Conservation (phyloP, 2,888 invertebrate species). For the Cryptosula pallasiana region DNA sequence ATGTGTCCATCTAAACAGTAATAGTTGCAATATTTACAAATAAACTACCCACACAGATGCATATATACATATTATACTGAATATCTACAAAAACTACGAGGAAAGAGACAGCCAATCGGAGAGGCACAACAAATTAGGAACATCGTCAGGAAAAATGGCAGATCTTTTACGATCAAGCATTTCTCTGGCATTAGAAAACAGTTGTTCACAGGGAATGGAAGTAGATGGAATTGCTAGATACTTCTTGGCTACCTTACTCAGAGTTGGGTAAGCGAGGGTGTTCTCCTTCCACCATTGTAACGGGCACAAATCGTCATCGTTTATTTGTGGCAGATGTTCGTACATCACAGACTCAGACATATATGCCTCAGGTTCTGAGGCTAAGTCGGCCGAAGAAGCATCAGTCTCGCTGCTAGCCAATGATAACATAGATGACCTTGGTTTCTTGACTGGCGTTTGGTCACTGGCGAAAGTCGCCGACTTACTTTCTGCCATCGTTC, state of each 20-base stretch:
- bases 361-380: neutral
- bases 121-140: neutral
- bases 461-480: neutral
- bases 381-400: neutral
- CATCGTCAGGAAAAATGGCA: neutral
- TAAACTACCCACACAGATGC: too few relatives aligned
- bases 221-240: neutral
- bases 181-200: constrained; percentile 9
- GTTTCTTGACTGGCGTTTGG: neutral
- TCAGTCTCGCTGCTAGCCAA: neutral
- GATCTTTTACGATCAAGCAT: neutral
- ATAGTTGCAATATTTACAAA: too few relatives aligned
- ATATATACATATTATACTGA: too few relatives aligned
- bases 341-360: neutral
- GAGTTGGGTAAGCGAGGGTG: neutral
- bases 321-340: neutral
- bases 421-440: neutral
- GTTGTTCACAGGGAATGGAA: neutral
- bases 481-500: neutral
- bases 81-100: too few relatives aligned
- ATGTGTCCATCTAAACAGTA: too few relatives aligned
- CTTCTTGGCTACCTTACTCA: neutral
- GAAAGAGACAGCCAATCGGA: constrained; percentile 6
- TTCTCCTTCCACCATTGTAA: constrained; percentile 1
- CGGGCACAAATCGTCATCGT: constrained; percentile 7